phyloP scores from a whole-genome alignment of 64 coral and sea anemone species.

The Stichodactyla helianthus region DNA sequence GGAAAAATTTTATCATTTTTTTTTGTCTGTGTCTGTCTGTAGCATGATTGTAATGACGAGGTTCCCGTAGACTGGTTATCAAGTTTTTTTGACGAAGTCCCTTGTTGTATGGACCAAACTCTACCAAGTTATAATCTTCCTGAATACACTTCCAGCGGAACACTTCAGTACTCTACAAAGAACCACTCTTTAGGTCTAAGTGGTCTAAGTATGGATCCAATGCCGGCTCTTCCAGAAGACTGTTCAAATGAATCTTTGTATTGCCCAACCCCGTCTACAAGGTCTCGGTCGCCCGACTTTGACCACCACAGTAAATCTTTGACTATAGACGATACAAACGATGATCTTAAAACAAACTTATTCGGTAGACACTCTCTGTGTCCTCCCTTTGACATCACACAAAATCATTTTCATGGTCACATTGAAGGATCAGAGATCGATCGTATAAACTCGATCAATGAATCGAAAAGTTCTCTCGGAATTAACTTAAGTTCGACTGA shows the following conservation, averaged over 20 bases:
- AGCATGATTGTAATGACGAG: constrained; percentile 54
- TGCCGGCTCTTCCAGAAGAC: constrained; percentile 79
- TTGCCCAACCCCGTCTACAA: constrained; percentile 67
- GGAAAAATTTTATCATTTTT: background rate
- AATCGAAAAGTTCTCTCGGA: background rate
- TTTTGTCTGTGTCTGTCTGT: constrained; percentile 18
- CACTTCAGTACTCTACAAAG: constrained; percentile 50
- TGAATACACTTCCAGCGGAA: constrained; percentile 68
- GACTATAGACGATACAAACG: constrained; percentile 23
- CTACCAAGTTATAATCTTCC: constrained; percentile 54
- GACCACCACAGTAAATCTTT: constrained; percentile 38
- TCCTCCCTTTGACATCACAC: constrained; percentile 47
- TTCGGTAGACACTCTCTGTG: constrained; percentile 49
- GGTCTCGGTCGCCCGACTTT: constrained; percentile 52
- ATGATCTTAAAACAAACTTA: constrained; percentile 23
- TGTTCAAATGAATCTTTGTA: constrained; percentile 92
- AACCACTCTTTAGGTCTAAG: constrained; percentile 70
- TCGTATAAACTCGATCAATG: constrained; percentile 9
- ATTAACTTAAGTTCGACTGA: background rate
- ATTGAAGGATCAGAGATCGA: constrained; percentile 38
- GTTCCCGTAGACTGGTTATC: constrained; percentile 94
- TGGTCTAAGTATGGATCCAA: constrained; percentile 76
- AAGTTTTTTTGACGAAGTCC: constrained; percentile 84
- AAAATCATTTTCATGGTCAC: constrained; percentile 36
- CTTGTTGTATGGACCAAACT: constrained; percentile 58